Evolutionary conservation across 30 jellyfish, hydroid and myxozoan genomes (phyloP), one percentile per base, ranked within the genome.

Genomic region (Hydractinia symbiolongicarpus): DNA sequence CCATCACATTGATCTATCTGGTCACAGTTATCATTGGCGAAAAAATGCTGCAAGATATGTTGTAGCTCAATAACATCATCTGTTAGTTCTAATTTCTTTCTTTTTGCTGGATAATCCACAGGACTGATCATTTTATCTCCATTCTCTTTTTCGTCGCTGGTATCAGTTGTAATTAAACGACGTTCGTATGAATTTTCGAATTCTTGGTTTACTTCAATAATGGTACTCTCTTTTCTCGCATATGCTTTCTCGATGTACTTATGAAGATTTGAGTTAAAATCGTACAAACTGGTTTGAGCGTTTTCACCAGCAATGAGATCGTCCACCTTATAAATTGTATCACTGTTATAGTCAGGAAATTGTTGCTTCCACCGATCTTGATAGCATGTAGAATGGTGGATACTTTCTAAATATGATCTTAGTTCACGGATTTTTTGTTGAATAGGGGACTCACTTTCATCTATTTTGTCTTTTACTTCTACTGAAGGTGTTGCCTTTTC

Each of bases 41-140:
- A 64, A 64, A 13, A 44, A 64, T 64, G 52, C 4, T 44, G 40
- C 17, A 64, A 13, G 52, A 64, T 64, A 64, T n/a, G 52, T 13
- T 64, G 74, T 13, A 64, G 40, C 16, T 64, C 40, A 51, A 64
- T 44, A 13, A 64, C 40, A 13, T 64, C 74, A 13, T 64, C 74
- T 13, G 74, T n/a, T 44, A 7, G 19, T 64, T 13, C 17, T 44
- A 13, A n/a, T 64, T 64, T 4, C 74, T 64, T 64, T 44, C 74
- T 64, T 51, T 64, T 64, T 44, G 16, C 19, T 13, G 74, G 74
- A 13, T 64, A 64, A 1, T 64, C 74, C 7, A 64, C 74, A n/a
- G 74, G 74, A 64, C 74, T 64, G 74, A 4, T 64, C 4, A 64
- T 44, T 6, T 64, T 64, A 44, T 64, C 74, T 44, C 40, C 74